Evolutionary conservation across 2,113 vertebrate genomes (phyloP), one percentile per base, ranked within the genome.

Genomic region (Protobothrops mucrosquamatus): DNA sequence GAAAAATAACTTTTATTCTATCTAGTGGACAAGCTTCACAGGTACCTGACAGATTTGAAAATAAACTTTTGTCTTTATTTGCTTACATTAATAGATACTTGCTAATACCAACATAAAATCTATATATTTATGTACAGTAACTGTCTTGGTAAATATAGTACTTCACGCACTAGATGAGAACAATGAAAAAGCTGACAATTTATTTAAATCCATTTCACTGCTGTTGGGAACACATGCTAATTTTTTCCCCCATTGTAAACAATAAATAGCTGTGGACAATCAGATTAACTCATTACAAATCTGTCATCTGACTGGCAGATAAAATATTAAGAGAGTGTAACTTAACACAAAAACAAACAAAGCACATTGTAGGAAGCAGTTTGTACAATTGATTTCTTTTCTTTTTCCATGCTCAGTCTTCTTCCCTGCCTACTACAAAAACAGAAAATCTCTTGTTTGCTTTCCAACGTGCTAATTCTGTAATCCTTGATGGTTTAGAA

Each of bases 111-210:
- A 43, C 64, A 52, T 6, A 90, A 29, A 55, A 29, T 10, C 18
- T 7, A 26, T 87, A 90, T 95, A 85, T 95, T 95, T 92, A 89
- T 0, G 3, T 93, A 93, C 87, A 95, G 94, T 90, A 23, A 14
- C 14, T 24, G 26, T 48, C 39, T 81, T 22, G 11, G 1, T 61
- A 61, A 92, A 87, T 96, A 95, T 52, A 92, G 94, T 74, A 48
- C 89, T 94, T 92, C 61, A 12, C 91, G 92, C 26, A 92, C 93
- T 6, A 2, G 94, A 92, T 87, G 91, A 85, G 88, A 94, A 54
- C 14, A 0, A 93, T 59, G 43, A 81, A n/a, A 55, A 87, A 89
- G 57, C 91, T 87, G 89, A 69, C 81, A 0, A 0, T 85, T 95
- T 95, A 4, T 0, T 81, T 51, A 88, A 61, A 3, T n/a, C 48